Base-by-base conservation (phyloP, 2,113 vertebrate genomes). In the Dicentrarchus labrax region DNA sequence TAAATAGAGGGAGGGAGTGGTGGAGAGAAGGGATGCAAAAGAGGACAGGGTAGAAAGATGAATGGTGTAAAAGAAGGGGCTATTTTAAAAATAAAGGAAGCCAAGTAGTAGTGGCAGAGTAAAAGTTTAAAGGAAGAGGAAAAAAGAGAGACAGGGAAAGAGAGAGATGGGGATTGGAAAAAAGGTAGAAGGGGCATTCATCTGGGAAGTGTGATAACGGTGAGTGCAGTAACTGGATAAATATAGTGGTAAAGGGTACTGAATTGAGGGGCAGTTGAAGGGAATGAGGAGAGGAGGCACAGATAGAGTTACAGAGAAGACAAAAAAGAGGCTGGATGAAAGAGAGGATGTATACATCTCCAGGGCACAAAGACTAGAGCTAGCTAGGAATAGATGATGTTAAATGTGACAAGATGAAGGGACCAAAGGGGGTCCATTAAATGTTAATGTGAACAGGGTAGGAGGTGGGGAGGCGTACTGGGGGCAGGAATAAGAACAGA, bases 351-450 rank as follows among this genome's bases (percentile, higher is more conserved):
- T 73, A 84, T 73, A 84, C 69, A 80, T 91, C 91, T 93, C 30
- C 60, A 6, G 82, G 85, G 82, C 83, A 88, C 41, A 82, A 59
- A 76, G 70, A 82, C 67, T 59, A 36, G 48, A 76, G 77, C 69
- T 64, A 59, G 85, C 66, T 57, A 19, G 77, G 82, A 88, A 90
- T 66, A 84, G 80, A 85, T 86, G 43, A 89, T 87, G 86, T 84
- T 90, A 79, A 87, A 84, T 89, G 89, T 92, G 88, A 86, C 78
- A 83, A 88, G 85, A 86, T 85, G 85, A 83, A 86, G 83, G 66
- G 84, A 89, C 76, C 72, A 70, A 84, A 90, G 67, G 84, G 69
- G 77, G 43, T 80, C 83, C 80, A 92, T 92, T 92, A 92, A 91
- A 90, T 86, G 83, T 86, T 92, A 92, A 92, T 92, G 68, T 64